Base-by-base conservation (phyloP, 2,888 invertebrate genomes). In the Dinocampus coccinellae region DNA sequence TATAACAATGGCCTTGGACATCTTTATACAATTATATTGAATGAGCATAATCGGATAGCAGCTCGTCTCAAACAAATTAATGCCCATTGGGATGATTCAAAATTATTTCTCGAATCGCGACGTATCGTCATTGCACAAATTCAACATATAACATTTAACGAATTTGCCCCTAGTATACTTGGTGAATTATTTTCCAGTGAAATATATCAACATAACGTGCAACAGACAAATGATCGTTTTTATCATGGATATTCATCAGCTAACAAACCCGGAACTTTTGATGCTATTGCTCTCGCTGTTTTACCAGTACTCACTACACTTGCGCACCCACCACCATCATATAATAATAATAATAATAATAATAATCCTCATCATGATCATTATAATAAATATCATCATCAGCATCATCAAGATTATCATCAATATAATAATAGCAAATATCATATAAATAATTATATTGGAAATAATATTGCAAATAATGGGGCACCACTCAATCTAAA, bases 101-200 rank as follows among this genome's bases (percentile, higher is more conserved):
- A 91, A 0, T 83, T 95, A 16, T 96, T 94, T 85, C 88, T 93
- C 76, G 95, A 96, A 85, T 90, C 94, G 2, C 90, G 93, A 64
- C 89, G 94, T 60, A 92, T 94, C 11, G 90, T 95, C 11, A 92
- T 93, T 0, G 94, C 95, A 0, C 90, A 94, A 84, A 92, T 96
- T 52, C 96, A 96, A 77, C 95, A 95, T 80, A 93, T 96, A 69
- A 95, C 96, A 0, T 93, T 92, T 84, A 94, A 93, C 80, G 96
- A 96, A 85, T 96, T 94, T 87, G 88, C 95, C 70, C 95, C 95
- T 0, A 92, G 93, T 67, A 89, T 95, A 11, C 86, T 96, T 58
- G 95, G 94, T 72, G 90, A 93, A 89, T 90, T 91, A 79, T 89
- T 92, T 76, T 89, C 92, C 85, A 90, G 91, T 0, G 90, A 92